Evolutionary conservation across 2,113 vertebrate genomes (phyloP), one percentile per base, ranked within the genome.

Genomic region (Ptilonorhynchus violaceus): DNA sequence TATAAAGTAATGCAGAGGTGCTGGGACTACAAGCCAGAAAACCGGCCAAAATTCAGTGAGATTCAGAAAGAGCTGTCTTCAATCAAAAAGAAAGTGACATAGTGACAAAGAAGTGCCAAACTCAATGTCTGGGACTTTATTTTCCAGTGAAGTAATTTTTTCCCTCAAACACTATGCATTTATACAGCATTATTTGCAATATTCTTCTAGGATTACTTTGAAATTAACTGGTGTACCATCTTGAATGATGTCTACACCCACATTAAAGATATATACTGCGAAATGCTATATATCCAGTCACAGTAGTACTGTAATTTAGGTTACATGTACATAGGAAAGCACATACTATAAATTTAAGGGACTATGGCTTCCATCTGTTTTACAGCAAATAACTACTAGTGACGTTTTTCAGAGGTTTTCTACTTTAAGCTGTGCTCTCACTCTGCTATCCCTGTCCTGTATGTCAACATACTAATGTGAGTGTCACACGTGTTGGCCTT

Each of bases 1-100:
- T 98, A 98, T 97, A 99, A 98, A 97, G 98, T 99, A 97, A 99
- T 99, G 99, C 98, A 98, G 97, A 98, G 96, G 44, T 99, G 99
- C 91, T 99, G 99, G 99, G 99, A 99, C 96, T 99, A 99, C 97
- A 99, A 98, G 81, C 98, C 99, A 3, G 99, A 99, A 89, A 99
- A 99, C 33, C 98, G 99, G 8, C 99, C 99, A 85, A 99, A 98
- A 89, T 99, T 99, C 97, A 98, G 85, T 3, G 99, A 99, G 60
- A 98, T 99, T 96, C 98, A 99, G 90, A 98, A 99, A 94, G 99
- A 99, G 89, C 98, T 99, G 15, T 94, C 97, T 35, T 86, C 96
- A 85, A 97, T 99, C 97, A 99, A 99, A 97, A 99, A 98, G 97
- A 99, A 99, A 97, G 92, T 98, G 68, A 97, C 98, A 96, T 97